Percentiles rank a stretch among this genome's conserved stretches.
Conservation (phyloP, 2,888 invertebrate genomes). For the Mythimna lalbum region DNA sequence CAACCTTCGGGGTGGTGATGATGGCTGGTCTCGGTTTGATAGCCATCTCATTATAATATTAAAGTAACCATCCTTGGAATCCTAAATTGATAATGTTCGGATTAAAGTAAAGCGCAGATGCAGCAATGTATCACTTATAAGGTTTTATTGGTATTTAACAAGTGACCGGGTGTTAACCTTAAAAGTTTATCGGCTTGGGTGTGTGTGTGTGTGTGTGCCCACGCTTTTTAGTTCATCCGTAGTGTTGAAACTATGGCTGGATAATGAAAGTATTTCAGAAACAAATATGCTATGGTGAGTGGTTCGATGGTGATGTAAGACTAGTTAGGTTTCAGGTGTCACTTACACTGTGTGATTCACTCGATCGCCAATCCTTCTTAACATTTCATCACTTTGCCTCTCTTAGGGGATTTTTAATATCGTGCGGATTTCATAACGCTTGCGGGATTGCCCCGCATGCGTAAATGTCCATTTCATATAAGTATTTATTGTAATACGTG, state of each 20-base stretch:
- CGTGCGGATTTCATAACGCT: no score
- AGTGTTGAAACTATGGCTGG: conserved; percentile 41
- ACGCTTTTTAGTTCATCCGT: conserved; percentile 22
- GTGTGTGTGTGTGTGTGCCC: conserved; percentile 9
- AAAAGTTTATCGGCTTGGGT: conserved; percentile 24
- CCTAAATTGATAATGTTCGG: conserved; percentile 59
- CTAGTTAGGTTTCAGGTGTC: not conserved
- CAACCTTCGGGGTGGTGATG: conserved; percentile 52
- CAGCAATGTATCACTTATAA: conserved; percentile 37
- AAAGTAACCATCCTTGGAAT: conserved; percentile 74
- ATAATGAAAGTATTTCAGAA: conserved; percentile 50
- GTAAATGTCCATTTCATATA: no score
- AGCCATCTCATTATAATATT: conserved; percentile 72
- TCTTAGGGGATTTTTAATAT: not conserved
- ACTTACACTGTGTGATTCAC: conserved; percentile 9
- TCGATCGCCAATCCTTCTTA: not conserved
- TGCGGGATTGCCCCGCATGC: no score
- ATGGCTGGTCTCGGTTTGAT: conserved; percentile 47
- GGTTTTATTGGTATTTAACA: conserved; percentile 47
- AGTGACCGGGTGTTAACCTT: conserved; percentile 20
- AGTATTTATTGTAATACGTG: no score
- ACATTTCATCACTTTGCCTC: not conserved
- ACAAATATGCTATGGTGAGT: conserved; percentile 19
- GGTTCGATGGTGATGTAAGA: conserved; percentile 9
- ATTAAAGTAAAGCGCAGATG: conserved; percentile 27